Evolutionary conservation across 2,113 vertebrate species (phyloP), one percentile per base, ranked within the genome.

Genomic region (Eupsittula cactorum): DNA sequence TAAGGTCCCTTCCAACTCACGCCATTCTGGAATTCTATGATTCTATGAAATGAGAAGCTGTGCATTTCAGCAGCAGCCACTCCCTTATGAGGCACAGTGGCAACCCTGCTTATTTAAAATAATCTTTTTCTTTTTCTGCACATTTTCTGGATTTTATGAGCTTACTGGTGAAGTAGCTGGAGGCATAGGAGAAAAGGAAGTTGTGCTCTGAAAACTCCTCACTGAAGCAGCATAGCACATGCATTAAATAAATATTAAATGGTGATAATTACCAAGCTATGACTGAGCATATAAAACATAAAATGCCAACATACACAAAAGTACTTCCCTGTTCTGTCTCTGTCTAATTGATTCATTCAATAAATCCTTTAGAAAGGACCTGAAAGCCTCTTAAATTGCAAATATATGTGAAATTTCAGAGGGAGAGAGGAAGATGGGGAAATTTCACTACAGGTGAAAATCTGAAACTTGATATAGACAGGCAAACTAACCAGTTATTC

Each of bases 261-360:
- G 44, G 41, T n/a, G 37, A 29, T 60, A 80, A 86, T 86, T 81
- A 28, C 57, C 55, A 7, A 41, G 65, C 64, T 50, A 31, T 33
- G 80, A 71, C 13, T 73, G 60, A 59, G 65, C 9, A 8, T 74
- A 82, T 83, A 64, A 73, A 64, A 91, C 15, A 31, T 81, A 62
- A 91, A 91, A 47, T 29, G 42, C 67, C 80, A 68, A 44, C 68
- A 77, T 69, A 3, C 33, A 9, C 60, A 49, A 9, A 90, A 80
- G 59, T 49, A 70, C 89, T 69, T 84, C 37, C 3, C 21, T 82
- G 50, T 75, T 92, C 92, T 50, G 35, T 44, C 71, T 83, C 52
- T 67, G 50, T 44, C 63, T 87, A 93, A 89, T 93, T 89, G 82
- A 84, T 78, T 87, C n/a, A 47, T 90, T 91, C 75, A 59, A 67